Base-by-base conservation (phyloP, 2,113 vertebrate species). In the Scomber scombrus region DNA sequence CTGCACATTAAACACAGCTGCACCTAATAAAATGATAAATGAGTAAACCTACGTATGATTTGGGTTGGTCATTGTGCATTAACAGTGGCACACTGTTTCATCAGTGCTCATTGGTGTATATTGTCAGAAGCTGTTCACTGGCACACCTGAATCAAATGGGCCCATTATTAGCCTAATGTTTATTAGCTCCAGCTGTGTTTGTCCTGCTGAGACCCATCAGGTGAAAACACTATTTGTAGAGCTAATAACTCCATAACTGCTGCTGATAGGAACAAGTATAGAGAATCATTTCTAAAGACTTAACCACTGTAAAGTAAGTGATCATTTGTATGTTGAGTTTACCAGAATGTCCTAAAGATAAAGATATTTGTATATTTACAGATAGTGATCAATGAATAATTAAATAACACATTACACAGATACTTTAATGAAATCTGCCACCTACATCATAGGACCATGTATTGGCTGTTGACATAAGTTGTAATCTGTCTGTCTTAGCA, bases 11-110 rank as follows among this genome's bases (percentile, higher is more conserved):
- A 82, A 85, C 70, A 65, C 76, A 85, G 80, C 82, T 80, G 86
- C 76, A 54, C 71, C 63, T 82, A 77, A 84, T 80, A 62, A 18
- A 54, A 79, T 82, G 68, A 87, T 45, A 74, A 81, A 71, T 47
- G 18, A 68, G 46, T 15, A 9, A 49, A 19, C 16, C 11, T 29
- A 4, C 29, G 52, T 65, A 34, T 65, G 57, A 78, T 71, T 83
- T 45, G 57, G n/a, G 66, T 51, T 40, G 34, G 51, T 58, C 23
- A 49, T 8, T 61, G 54, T 52, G 69, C 56, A 11, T 55, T 13
- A 75, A 85, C 79, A 81, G 71, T 29, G 29, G 47, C 4, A 7
- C 16, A 0, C 40, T 40, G 12, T 29, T 52, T 31, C 43, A 46
- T 18, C 56, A 8, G 7, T 31, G 31, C 34, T 51, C 57, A 45